phyloP scores from a whole-genome alignment of 2,888 invertebrate species.

The Orthosia incerta region DNA sequence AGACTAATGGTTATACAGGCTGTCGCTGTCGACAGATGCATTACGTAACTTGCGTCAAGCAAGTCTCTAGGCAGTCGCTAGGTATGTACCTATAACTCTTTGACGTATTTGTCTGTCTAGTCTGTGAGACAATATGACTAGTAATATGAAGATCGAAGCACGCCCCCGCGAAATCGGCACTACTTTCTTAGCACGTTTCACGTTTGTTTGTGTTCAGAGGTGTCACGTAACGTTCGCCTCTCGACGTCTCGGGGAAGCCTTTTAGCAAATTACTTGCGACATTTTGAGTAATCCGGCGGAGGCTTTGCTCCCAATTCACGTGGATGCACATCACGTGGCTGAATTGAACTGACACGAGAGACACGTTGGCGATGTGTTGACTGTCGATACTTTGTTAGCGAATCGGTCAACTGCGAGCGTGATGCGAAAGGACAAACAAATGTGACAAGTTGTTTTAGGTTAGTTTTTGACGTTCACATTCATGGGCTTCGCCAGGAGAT shows the following conservation, averaged over 20 bases:
- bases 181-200: slow-evolving; percentile 72
- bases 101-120: slow-evolving; percentile 47
- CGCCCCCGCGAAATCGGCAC: slow-evolving; percentile 67
- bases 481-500: no score
- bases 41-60: slow-evolving; percentile 35
- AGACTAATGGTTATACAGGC: slow-evolving; percentile 18
- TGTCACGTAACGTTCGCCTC: slow-evolving; percentile 76
- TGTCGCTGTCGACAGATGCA: slow-evolving; percentile 16
- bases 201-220: slow-evolving; percentile 69
- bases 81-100: slow-evolving; percentile 36
- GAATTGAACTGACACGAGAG: slow-evolving; percentile 65
- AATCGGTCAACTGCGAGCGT: slow-evolving; percentile 42
- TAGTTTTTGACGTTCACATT: slow-evolving; percentile 15
- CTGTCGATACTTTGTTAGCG: slow-evolving; percentile 44
- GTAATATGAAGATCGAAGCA: slow-evolving; percentile 48
- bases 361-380: slow-evolving; percentile 62
- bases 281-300: slow-evolving; percentile 69
- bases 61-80: slow-evolving; percentile 7
- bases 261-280: slow-evolving; percentile 83
- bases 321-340: slow-evolving; percentile 63
- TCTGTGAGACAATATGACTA: slow-evolving; percentile 51
- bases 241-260: slow-evolving; percentile 76
- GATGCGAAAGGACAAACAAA: slow-evolving; percentile 1
- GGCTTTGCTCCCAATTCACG: slow-evolving; percentile 56
- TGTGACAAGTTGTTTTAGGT: slow-evolving; percentile 10